Evolutionary conservation across 2,113 vertebrate species (phyloP).

Genomic region (Carollia perspicillata): DNA sequence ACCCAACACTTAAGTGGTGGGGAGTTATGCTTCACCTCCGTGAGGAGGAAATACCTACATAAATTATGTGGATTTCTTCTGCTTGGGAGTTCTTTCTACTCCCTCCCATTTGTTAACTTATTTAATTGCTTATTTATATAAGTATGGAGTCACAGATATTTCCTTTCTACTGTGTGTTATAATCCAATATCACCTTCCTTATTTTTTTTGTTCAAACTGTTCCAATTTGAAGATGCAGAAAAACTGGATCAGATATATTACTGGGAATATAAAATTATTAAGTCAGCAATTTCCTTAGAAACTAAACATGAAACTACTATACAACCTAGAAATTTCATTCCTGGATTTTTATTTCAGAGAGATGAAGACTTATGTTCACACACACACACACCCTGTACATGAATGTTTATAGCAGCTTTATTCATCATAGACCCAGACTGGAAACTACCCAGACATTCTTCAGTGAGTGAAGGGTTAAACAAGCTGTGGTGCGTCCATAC

Average conservation of each 20-base stretch:
- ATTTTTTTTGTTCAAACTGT: background rate
- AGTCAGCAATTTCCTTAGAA: background rate
- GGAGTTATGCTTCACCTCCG: background rate
- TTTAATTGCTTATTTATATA: background rate
- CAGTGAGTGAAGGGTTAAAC: background rate
- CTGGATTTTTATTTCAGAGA: background rate
- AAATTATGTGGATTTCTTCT: background rate
- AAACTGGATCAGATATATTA: background rate
- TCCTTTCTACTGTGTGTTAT: background rate
- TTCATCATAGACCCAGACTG: background rate
- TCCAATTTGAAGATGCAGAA: background rate
- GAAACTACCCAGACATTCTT: background rate
- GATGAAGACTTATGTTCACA: background rate
- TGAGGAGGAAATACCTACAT: background rate
- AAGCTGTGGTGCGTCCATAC: background rate
- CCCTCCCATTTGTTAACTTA: background rate
- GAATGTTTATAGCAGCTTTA: background rate
- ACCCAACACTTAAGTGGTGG: background rate
- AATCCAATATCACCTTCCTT: background rate
- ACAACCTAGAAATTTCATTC: background rate
- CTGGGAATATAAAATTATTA: background rate
- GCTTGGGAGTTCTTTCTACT: background rate
- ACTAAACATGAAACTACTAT: background rate
- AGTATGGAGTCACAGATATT: background rate
- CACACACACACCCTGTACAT: background rate